Conservation (phyloP, 2,113 vertebrate species). For the Eretmochelys imbricata region DNA sequence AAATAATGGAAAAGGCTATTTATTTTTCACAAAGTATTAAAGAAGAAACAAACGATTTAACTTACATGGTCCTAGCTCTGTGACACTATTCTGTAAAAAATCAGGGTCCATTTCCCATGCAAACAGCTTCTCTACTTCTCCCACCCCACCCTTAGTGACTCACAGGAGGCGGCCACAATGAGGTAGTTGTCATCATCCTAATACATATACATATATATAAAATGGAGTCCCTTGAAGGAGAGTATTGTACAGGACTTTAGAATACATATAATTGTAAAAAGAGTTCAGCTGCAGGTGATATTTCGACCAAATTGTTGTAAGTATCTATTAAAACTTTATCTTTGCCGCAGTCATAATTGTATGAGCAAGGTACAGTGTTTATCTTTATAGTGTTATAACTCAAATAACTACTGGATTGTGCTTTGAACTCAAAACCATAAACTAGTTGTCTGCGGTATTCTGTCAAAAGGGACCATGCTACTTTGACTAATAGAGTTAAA, state of each 20-base stretch:
- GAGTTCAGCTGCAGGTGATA: neutral
- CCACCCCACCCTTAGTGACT: neutral
- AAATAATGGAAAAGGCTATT: neutral
- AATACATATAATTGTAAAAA: conserved; percentile 21
- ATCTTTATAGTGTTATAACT: conserved; percentile 3
- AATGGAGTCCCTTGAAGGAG: too few relatives aligned
- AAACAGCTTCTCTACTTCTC: neutral
- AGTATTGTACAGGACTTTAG: neutral
- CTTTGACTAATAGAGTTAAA: neutral
- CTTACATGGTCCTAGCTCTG: neutral
- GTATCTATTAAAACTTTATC: conserved; percentile 1
- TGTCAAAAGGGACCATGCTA: neutral
- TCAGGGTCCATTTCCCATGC: conserved; percentile 18
- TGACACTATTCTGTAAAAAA: conserved; percentile 15
- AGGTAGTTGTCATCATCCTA: neutral
- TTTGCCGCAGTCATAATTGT: neutral
- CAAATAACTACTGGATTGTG: neutral
- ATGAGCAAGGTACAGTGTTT: neutral
- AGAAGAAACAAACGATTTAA: neutral
- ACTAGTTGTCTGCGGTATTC: neutral
- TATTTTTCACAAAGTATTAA: neutral
- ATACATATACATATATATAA: too few relatives aligned
- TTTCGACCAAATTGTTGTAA: neutral
- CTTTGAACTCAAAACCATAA: neutral
- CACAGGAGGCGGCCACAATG: neutral